Evolutionary conservation across 2,113 vertebrate genomes (phyloP).

Genomic region (Prunella himalayana): DNA sequence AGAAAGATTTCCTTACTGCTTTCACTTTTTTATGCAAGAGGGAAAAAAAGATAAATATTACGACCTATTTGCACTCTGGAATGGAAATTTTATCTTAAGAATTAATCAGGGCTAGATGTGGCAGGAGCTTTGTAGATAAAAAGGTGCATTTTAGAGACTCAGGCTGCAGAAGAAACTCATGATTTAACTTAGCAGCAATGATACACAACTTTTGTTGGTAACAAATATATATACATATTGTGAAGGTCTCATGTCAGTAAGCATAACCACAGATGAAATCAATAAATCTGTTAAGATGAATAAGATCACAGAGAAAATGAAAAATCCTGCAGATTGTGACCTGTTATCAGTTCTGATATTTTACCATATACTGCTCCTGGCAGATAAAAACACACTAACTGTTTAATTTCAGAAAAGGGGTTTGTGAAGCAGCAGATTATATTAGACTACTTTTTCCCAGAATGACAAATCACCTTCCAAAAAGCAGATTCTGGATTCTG

Average conservation of each 20-base stretch:
- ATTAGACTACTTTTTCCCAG: background rate
- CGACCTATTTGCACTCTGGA: background rate
- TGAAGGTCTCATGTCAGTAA: accelerated
- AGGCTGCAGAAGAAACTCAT: background rate
- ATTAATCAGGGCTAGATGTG: background rate
- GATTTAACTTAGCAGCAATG: background rate
- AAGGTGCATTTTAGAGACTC: background rate
- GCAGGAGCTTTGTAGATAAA: background rate
- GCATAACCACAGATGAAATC: background rate
- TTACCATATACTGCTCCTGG: background rate
- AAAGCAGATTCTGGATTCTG: constrained; percentile 80
- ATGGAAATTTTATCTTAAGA: background rate
- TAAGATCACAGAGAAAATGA: background rate
- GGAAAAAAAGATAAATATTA: background rate
- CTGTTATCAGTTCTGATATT: background rate
- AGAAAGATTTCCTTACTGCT: background rate
- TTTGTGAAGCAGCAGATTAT: background rate
- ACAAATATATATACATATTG: background rate
- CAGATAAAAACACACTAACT: background rate
- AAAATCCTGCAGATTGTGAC: background rate
- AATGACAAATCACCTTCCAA: constrained; percentile 73
- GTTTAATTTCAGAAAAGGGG: background rate
- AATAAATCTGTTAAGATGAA: background rate
- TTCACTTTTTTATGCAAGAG: background rate
- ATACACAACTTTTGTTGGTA: background rate